Base-by-base conservation (phyloP, 2,113 vertebrate species). In the Thamnophis sirtalis region DNA sequence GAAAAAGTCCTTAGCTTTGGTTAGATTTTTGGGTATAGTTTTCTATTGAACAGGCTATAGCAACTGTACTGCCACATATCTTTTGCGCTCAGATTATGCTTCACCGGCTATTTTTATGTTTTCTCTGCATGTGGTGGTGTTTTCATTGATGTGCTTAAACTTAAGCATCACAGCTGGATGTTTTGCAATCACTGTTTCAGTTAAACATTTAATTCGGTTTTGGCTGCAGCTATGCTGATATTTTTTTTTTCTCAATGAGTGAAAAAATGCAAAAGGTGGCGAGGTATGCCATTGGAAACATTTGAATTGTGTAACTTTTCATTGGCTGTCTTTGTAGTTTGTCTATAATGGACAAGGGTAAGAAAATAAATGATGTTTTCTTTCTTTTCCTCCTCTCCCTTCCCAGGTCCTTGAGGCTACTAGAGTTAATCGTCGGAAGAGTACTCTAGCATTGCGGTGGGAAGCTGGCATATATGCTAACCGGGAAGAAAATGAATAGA, bases 401-500 rank as follows among this genome's bases (percentile, higher is more conserved):
- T 91, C 88, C 73, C 97, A 99, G 99, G 99, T 99, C 94, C 98
- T 99, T 2, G 99, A 99, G 96, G 99, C 99, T 0, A 99, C 99
- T 3, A 97, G 99, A 28, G 98, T 99, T 87, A 99, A 98, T 91
- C 98, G 99, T 94, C 98, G 99, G 89, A 99, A 99, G 97, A 99
- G 99, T 5, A 98, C 99, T 24, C 98, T 99, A 97, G 99, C 99
- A 0, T 94, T 99, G 92, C 98, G 98, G 88, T 99, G 99, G 99
- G 99, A 99, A 94, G 99, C 99, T 0, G 99, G 99, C 24, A 98
- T 99, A 93, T 99, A 99, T 17, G 98, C 99, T 96, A 99, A 99
- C 94, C 98, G 98, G 43, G 99, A 98, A 43, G 98, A 98, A 90
- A 96, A 97, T 0, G 97, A 98, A 7, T 98, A 97, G 96, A 93